Conservation (phyloP, 2,113 vertebrate species). For the Cyanoderma ruficeps region DNA sequence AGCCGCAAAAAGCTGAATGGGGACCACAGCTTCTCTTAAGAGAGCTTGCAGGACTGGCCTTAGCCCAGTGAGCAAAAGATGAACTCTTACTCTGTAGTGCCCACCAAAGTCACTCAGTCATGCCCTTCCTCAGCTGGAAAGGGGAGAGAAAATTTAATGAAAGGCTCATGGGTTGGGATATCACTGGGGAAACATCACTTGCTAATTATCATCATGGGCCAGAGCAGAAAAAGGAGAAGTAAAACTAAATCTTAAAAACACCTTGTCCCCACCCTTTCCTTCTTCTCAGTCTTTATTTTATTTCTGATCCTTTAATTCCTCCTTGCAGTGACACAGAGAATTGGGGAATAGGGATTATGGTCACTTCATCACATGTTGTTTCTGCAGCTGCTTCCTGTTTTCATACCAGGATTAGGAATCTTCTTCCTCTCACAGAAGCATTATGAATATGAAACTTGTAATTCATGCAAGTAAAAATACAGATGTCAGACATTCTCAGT, state of each 20-base stretch:
- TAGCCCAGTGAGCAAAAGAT: background rate
- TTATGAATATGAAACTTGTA: background rate
- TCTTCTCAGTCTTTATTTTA: background rate
- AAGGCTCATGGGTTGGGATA: background rate
- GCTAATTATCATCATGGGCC: background rate
- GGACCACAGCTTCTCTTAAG: background rate
- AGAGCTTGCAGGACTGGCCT: background rate
- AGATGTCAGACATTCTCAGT: background rate
- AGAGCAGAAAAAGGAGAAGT: background rate
- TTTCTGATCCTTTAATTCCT: background rate
- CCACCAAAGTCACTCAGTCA: background rate
- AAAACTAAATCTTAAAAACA: background rate
- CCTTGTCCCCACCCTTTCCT: background rate
- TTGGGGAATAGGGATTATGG: background rate
- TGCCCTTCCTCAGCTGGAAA: background rate
- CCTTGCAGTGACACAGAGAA: background rate
- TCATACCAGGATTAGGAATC: background rate
- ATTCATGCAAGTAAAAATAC: background rate
- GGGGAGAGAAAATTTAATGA: background rate
- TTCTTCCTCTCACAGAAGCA: background rate
- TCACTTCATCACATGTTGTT: background rate
- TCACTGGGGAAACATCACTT: rapidly evolving
- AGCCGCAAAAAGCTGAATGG: background rate
- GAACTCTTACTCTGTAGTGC: background rate
- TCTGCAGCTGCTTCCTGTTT: background rate